phyloP scores from a whole-genome alignment of 1,140 invertebrate genomes.

The Cydia strobilella region DNA sequence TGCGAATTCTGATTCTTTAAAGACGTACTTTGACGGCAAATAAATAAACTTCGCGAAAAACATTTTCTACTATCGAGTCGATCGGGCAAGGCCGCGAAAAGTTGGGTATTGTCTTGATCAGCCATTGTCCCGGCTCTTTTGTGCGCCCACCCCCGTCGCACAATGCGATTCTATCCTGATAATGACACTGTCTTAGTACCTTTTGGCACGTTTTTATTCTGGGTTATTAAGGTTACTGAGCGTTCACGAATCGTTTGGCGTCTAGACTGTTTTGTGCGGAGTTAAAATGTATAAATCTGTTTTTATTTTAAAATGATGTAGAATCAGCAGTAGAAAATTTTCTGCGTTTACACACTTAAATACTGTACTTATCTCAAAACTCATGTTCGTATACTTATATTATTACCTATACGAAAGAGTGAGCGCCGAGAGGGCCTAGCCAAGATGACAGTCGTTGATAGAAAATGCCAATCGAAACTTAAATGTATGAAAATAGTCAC shows the following conservation, averaged over 20 bases:
- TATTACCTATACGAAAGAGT: too few species aligned
- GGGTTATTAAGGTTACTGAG: constrained; percentile 16
- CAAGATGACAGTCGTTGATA: too few species aligned
- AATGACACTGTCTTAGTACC: constrained; percentile 31
- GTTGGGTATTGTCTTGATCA: constrained; percentile 18
- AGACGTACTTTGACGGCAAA: neutral
- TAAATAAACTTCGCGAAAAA: neutral
- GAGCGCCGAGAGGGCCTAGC: too few species aligned
- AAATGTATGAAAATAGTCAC: too few species aligned
- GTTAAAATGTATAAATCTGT: neutral
- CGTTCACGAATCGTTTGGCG: neutral
- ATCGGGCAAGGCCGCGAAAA: constrained; percentile 17
- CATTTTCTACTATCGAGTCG: neutral
- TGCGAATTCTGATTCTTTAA: too few species aligned
- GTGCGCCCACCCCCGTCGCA: neutral
- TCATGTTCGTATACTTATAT: too few species aligned
- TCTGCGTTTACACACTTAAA: too few species aligned
- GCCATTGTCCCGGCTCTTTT: neutral
- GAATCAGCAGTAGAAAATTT: too few species aligned
- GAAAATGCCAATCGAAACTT: too few species aligned
- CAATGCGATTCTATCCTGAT: constrained; percentile 26
- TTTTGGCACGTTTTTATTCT: constrained; percentile 30
- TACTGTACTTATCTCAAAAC: too few species aligned
- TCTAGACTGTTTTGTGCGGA: neutral
- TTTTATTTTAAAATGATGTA: neutral